phyloP scores from a whole-genome alignment of 2,797 vertebrate species.

The Phyllotis vaccarum region DNA sequence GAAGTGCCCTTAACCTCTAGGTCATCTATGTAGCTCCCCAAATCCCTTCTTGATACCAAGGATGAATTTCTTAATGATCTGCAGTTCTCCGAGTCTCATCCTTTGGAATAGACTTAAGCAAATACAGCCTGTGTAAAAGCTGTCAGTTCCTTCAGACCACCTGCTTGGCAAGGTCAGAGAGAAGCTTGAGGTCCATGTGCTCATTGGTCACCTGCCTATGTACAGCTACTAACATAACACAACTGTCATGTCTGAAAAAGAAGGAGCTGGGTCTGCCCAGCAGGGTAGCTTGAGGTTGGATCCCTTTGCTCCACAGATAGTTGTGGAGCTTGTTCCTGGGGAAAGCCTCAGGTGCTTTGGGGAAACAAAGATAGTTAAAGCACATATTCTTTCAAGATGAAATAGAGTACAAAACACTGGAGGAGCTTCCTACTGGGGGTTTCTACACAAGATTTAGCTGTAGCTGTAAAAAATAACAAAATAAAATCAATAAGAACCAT shows the following conservation, averaged over 20 bases:
- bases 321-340: constrained; percentile 50
- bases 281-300: neutral
- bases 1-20: neutral
- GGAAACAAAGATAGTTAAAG: constrained; percentile 67
- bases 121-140: neutral
- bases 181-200: neutral
- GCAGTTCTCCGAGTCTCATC: neutral
- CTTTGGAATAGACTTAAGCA: constrained; percentile 16
- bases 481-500: neutral
- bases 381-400: constrained; percentile 18
- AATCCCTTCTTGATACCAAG: constrained; percentile 16
- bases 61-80: constrained; percentile 6
- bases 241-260: neutral
- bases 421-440: neutral
- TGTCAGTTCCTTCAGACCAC: neutral
- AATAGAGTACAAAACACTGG: constrained; percentile 19
- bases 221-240: neutral
- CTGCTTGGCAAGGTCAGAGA: neutral
- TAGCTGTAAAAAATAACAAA: constrained; percentile 37
- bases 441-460: constrained; percentile 33
- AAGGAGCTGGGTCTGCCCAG: neutral
- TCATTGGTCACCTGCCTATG: neutral
- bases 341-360: constrained; percentile 58
- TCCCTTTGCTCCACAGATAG: constrained; percentile 45
- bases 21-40: neutral